Evolutionary conservation across 2,113 vertebrate genomes (phyloP).

Genomic region (Vulpes vulpes): DNA sequence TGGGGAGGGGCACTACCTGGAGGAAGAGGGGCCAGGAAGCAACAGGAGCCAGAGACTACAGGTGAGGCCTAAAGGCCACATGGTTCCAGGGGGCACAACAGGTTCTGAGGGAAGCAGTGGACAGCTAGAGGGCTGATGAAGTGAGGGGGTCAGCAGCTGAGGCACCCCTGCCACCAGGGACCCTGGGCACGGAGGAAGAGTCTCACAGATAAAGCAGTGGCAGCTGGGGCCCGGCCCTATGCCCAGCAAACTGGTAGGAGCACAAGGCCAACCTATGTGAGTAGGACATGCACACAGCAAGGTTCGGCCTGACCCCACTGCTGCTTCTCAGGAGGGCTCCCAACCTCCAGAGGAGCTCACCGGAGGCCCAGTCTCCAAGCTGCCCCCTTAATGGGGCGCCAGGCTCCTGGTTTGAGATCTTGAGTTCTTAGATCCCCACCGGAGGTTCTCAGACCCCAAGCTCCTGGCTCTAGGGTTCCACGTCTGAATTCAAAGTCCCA

Average conservation of each 20-base stretch:
- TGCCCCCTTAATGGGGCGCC: neutral
- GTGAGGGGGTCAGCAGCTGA: neutral
- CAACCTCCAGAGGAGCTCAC: neutral
- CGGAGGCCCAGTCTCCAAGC: neutral
- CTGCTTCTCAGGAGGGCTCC: neutral
- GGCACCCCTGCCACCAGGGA: neutral
- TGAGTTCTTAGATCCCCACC: neutral
- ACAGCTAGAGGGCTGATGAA: neutral
- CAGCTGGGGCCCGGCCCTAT: neutral
- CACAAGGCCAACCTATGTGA: neutral
- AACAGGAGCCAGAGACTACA: neutral
- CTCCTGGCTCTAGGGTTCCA: slow-evolving; percentile 8
- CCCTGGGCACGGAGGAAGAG: neutral
- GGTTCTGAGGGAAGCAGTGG: neutral
- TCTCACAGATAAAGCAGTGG: neutral
- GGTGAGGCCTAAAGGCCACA: neutral
- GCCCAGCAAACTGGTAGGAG: neutral
- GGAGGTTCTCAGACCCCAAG: neutral
- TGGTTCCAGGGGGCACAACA: neutral
- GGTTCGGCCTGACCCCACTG: neutral
- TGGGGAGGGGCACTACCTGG: slow-evolving; percentile 32
- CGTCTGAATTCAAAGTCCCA: neutral
- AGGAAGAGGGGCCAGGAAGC: slow-evolving; percentile 46
- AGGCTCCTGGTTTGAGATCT: neutral
- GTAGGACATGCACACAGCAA: neutral